A percentile compares a stretch with the other conserved stretches of the same genome.
Evolutionary conservation across 2,888 invertebrate genomes (phyloP).

Genomic region (Hirtodrosophila trivittata): DNA sequence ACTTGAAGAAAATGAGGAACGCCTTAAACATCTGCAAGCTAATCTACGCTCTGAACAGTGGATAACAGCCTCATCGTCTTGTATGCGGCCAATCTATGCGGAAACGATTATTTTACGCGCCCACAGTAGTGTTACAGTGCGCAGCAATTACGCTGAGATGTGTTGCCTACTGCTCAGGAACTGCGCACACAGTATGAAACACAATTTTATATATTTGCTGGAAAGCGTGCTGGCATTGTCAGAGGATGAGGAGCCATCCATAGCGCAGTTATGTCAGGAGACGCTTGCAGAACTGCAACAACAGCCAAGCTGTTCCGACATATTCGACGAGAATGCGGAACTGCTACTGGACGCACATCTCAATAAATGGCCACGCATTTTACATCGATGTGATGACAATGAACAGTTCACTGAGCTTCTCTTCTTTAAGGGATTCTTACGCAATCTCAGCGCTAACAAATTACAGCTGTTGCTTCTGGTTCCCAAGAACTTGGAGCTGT

Average conservation of each 20-base stretch:
- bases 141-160: conserved; percentile 87
- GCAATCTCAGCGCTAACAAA: conserved; percentile 85
- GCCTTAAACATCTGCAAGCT: conserved; percentile 66
- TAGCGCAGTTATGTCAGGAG: conserved; percentile 84
- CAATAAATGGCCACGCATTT: conserved; percentile 86
- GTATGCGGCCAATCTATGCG: conserved; percentile 75
- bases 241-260: conserved; percentile 87
- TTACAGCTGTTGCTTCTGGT: conserved; percentile 86
- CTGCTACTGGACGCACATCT: conserved; percentile 86
- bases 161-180: conserved; percentile 86
- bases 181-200: conserved; percentile 87
- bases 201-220: conserved; percentile 86
- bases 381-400: conserved; percentile 87
- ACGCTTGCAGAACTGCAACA: conserved; percentile 83
- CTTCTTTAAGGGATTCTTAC: conserved; percentile 88
- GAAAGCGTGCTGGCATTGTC: conserved; percentile 89
- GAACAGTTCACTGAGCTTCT: conserved; percentile 87
- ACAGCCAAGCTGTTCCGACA: conserved; percentile 41
- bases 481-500: conserved; percentile 85
- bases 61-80: conserved; percentile 79
- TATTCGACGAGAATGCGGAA: conserved; percentile 84
- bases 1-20: conserved; percentile 59
- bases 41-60: conserved; percentile 83
- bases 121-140: conserved; percentile 87
- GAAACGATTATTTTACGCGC: conserved; percentile 85